Conservation (phyloP, 2,888 invertebrate genomes). For the Tillus elongatus region DNA sequence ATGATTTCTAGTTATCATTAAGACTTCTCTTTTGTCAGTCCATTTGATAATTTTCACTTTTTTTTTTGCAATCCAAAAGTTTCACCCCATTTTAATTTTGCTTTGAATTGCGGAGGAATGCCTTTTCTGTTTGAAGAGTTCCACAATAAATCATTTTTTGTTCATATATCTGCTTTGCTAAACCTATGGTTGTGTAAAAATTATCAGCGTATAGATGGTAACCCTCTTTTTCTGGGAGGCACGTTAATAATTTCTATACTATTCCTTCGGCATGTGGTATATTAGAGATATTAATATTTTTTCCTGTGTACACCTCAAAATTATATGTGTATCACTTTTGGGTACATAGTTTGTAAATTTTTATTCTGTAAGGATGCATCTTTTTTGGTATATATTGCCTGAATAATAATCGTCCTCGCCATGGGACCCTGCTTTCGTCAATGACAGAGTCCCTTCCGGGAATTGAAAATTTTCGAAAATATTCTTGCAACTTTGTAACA, state of each 20-base stretch:
- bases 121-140: slow-evolving; percentile 3
- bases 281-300: slow-evolving; percentile 8
- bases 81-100: background rate
- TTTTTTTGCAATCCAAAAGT: background rate
- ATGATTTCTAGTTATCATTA: background rate
- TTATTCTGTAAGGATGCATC: slow-evolving; percentile 15
- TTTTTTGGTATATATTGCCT: slow-evolving; percentile 16
- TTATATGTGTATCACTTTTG: slow-evolving; percentile 14
- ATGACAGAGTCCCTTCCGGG: slow-evolving; percentile 1
- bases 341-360: slow-evolving; percentile 16
- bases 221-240: slow-evolving; percentile 2
- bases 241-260: background rate
- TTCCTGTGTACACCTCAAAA: slow-evolving; percentile 14
- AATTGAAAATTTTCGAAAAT: background rate
- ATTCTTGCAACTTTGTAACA: slow-evolving; percentile 1
- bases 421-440: slow-evolving; percentile 17
- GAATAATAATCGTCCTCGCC: slow-evolving; percentile 13
- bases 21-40: slow-evolving; percentile 4
- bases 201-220: no score
- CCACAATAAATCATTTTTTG: slow-evolving; percentile 1
- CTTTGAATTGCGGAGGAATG: background rate
- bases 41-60: slow-evolving; percentile 1
- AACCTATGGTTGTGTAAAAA: background rate
- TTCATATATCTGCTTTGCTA: background rate
- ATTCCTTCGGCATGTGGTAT: background rate